Evolutionary conservation across 2,113 vertebrate species (phyloP), one percentile per base, ranked within the genome.

Genomic region (Hymenochirus boettgeri): DNA sequence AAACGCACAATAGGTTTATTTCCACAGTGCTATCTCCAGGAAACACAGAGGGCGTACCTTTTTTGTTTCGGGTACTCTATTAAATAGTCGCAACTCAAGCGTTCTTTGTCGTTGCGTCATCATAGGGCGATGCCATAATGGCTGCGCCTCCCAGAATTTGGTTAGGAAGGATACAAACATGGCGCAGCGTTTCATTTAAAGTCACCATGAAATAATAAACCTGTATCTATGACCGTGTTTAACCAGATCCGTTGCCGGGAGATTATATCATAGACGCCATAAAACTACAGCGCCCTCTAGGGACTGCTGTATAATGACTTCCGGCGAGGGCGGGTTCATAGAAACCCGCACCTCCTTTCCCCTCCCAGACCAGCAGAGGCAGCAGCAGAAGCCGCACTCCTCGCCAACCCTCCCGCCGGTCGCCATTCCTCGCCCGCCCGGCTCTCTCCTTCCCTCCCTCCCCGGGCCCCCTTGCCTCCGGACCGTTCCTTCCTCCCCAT

Each of bases 291-390:
- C 51, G 17, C 25, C 42, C 39, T 15, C 37, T 19, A 8, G 7
- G 4, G 19, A 2, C 25, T 15, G 29, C n/a, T 53, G 12, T 26
- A 70, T 74, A 18, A 51, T 51, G 66, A 59, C 73, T 85, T 83
- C 83, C 83, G 79, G 83, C 79, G 76, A 77, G 75, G 83, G 81
- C 78, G 79, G 78, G 81, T 82, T 83, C 75, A 83, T 82, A 85
- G 82, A 77, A 73, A 72, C 76, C 77, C 80, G 80, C 82, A 80
- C 80, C 76, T 77, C 71, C 74, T 76, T 79, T 75, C 80, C 80
- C 83, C 83, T 85, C 83, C 83, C 83, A 82, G 81, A 83, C 80
- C 83, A 80, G 80, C 80, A 81, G 81, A 82, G 81, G 80, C 83
- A 82, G 83, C 83, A 80, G 81, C 76, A 77, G 70, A 76, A 82